Conservation (phyloP, 2,797 vertebrate species). For the Pempheris klunzingeri region DNA sequence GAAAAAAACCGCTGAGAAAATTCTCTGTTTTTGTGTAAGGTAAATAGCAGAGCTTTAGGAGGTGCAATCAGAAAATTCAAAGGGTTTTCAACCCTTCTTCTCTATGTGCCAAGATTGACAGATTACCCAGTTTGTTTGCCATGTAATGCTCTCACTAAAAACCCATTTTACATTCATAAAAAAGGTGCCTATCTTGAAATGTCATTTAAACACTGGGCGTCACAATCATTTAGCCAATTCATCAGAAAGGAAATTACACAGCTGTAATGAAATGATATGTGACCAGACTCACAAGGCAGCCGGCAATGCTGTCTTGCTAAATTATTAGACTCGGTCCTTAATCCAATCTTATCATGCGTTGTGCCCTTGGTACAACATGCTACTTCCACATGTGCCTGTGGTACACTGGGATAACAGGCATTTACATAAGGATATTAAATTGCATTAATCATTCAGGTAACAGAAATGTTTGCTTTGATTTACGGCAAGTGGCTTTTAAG, state of each 20-base stretch:
- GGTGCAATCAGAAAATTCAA: not conserved
- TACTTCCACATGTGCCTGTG: slow-evolving; percentile 22
- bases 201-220: slow-evolving; percentile 52
- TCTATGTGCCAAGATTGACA: slow-evolving; percentile 35
- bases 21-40: not conserved
- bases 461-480: slow-evolving; percentile 72
- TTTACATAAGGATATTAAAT: slow-evolving; percentile 69
- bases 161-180: slow-evolving; percentile 49
- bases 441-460: slow-evolving; percentile 65
- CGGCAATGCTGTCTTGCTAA: slow-evolving; percentile 21
- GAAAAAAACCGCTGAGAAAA: slow-evolving; percentile 1
- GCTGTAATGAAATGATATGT: slow-evolving; percentile 35
- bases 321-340: slow-evolving; percentile 19
- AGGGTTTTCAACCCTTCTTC: not conserved
- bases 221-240: slow-evolving; percentile 46
- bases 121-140: slow-evolving; percentile 32
- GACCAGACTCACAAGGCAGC: slow-evolving; percentile 38
- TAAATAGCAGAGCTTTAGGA: slow-evolving; percentile 2
- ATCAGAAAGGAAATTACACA: slow-evolving; percentile 57
- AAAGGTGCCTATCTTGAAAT: slow-evolving; percentile 63
- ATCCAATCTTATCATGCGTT: slow-evolving; percentile 23
- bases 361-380: slow-evolving; percentile 5
- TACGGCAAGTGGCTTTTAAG: slow-evolving; percentile 68
- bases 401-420: slow-evolving; percentile 5
- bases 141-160: slow-evolving; percentile 38